Evolutionary conservation across 2,888 invertebrate species (phyloP).

Genomic region (Ichneumoninae sp.): DNA sequence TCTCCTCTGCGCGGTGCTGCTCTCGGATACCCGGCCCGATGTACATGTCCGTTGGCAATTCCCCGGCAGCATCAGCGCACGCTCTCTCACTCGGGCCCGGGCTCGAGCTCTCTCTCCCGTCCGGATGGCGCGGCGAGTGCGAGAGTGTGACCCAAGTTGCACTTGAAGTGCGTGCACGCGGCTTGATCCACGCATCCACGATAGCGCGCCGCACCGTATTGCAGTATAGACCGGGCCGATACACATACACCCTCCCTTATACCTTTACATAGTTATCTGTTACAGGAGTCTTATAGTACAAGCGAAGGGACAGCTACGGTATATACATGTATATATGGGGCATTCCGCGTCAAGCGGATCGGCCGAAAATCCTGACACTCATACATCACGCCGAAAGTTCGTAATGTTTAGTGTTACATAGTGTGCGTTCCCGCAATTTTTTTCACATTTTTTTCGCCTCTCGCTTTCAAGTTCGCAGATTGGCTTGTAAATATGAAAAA

Average conservation of each 20-base stretch:
- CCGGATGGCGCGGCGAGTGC: constrained; percentile 13
- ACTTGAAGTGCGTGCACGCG: constrained; percentile 59
- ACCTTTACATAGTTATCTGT: constrained; percentile 49
- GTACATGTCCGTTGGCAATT: constrained; percentile 61
- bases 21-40: constrained; percentile 50
- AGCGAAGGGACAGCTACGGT: constrained; percentile 8
- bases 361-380: neutral
- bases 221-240: neutral
- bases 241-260: neutral
- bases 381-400: neutral
- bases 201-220: constrained; percentile 53
- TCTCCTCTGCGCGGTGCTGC: constrained; percentile 47
- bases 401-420: too few relatives aligned
- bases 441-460: too few relatives aligned
- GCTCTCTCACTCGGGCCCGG: constrained; percentile 2
- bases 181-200: constrained; percentile 67
- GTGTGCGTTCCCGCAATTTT: too few relatives aligned
- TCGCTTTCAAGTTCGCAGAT: too few relatives aligned
- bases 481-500: too few relatives aligned
- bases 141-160: constrained; percentile 58
- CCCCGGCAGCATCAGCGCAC: constrained; percentile 30
- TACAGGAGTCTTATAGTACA: constrained; percentile 23
- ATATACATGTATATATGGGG: neutral
- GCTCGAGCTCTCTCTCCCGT: constrained; percentile 24
- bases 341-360: neutral